These are phyloP conservation scores for Fukomys damarensis DNA, from an alignment of 2,113 vertebrate genomes.

Conservation along the genomic window DNA sequence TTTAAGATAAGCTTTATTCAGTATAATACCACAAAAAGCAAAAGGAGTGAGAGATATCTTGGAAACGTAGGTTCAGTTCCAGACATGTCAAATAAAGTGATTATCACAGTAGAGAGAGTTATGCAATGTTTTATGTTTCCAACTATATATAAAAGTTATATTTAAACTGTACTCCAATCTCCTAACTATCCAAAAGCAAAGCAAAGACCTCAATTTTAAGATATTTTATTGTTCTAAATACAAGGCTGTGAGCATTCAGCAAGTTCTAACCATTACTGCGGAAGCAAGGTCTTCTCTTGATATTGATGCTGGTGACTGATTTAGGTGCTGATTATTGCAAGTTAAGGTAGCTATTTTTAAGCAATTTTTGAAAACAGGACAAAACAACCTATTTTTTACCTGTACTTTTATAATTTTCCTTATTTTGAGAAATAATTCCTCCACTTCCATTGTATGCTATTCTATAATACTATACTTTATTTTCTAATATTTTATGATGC, in stretches of 20 bases:
- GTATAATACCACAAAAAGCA: neutral
- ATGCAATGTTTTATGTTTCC: neutral
- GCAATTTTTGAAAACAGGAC: neutral
- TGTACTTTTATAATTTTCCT: neutral
- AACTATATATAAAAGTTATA: neutral
- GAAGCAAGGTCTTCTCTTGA: fast-evolving
- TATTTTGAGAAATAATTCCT: neutral
- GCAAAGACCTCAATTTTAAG: neutral
- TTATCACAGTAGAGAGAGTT: neutral
- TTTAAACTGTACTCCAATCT: neutral
- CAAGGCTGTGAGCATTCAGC: neutral
- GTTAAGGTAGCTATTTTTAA: neutral
- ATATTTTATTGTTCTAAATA: neutral
- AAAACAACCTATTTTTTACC: neutral
- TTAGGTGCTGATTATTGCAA: neutral
- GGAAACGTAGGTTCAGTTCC: neutral
- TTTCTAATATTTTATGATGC: neutral
- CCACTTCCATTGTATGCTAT: neutral
- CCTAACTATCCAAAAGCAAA: neutral
- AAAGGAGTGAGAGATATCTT: no score
- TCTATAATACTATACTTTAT: neutral
- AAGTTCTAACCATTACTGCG: neutral
- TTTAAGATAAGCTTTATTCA: neutral
- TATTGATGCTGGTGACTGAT: neutral
- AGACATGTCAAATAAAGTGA: neutral